A percentile compares a stretch with the other conserved stretches of the same genome.
Evolutionary conservation across 2,888 invertebrate genomes (phyloP).

Genomic region (Hypsopygia costalis): DNA sequence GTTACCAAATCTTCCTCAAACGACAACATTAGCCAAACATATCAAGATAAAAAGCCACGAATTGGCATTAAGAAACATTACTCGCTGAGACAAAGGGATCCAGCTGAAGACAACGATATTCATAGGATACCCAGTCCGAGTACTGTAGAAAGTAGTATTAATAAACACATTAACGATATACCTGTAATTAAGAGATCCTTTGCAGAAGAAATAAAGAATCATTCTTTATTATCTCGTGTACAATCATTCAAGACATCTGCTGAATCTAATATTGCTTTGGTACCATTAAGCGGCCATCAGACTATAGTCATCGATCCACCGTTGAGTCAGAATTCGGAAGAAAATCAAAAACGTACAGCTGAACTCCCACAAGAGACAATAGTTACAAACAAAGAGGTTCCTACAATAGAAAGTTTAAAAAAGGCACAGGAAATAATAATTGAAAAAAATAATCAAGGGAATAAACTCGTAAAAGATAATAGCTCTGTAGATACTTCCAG

Average conservation of each 20-base stretch:
- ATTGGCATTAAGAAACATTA: conserved; percentile 68
- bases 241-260: conserved; percentile 71
- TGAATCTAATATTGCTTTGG: conserved; percentile 69
- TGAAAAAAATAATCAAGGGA: conserved; percentile 30
- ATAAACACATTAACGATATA: conserved; percentile 28
- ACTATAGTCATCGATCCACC: conserved; percentile 76
- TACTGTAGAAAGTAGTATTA: conserved; percentile 43
- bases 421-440: conserved; percentile 18
- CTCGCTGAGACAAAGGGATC: conserved; percentile 71
- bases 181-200: conserved; percentile 24
- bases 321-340: conserved; percentile 37
- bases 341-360: conserved; percentile 19
- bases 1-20: conserved; percentile 61
- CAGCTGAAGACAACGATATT: conserved; percentile 55
- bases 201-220: conserved; percentile 46
- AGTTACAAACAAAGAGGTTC: conserved; percentile 8
- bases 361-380: conserved; percentile 15
- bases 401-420: conserved; percentile 20
- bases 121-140: conserved; percentile 63
- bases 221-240: conserved; percentile 62
- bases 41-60: conserved; percentile 44
- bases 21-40: conserved; percentile 52
- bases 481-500: conserved; percentile 48
- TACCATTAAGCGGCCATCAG: conserved; percentile 75
- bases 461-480: conserved; percentile 26